Percentiles rank a stretch among this genome's conserved stretches.
Conservation (phyloP, 1,140 invertebrate genomes). For the Brachionus asplanchnoidis region DNA sequence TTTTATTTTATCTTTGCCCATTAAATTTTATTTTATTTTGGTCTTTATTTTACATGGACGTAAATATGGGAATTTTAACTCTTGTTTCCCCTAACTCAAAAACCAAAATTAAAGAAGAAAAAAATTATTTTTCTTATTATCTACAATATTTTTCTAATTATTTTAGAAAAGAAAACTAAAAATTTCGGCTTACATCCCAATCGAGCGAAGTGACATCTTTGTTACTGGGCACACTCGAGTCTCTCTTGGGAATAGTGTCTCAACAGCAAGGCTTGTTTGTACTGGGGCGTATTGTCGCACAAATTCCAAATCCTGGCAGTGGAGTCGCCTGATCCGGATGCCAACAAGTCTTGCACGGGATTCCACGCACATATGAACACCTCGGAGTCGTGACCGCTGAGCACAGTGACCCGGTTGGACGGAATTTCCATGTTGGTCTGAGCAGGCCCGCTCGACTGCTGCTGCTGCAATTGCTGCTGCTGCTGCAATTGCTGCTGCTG, state of each 20-base stretch:
- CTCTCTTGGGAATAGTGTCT: constrained; percentile 74
- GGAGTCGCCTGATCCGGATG: constrained; percentile 88
- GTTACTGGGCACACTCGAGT: constrained; percentile 88
- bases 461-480: background rate
- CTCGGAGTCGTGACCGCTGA: constrained; percentile 93
- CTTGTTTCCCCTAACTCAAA: too few species aligned
- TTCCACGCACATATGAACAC: constrained; percentile 99
- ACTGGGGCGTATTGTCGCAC: constrained; percentile 60
- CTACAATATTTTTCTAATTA: too few species aligned
- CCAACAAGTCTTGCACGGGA: constrained; percentile 87
- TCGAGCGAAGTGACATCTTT: constrained; percentile 98
- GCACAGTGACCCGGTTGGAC: constrained; percentile 67
- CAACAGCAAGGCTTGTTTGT: constrained; percentile 63
- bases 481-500: constrained; percentile 11
- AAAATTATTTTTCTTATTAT: too few species aligned
- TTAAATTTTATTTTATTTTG: too few species aligned
- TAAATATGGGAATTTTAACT: too few species aligned
- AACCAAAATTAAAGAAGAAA: too few species aligned
- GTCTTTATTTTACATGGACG: too few species aligned
- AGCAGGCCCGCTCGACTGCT: background rate
- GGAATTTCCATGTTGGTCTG: constrained; percentile 28
- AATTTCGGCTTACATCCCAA: constrained; percentile 97
- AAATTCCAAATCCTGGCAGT: constrained; percentile 98
- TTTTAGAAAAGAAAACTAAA: too few species aligned
- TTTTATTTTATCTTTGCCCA: too few species aligned